Base-by-base conservation (phyloP, 35 echinoderm and acorn worm genomes). In the Lytechinus variegatus region DNA sequence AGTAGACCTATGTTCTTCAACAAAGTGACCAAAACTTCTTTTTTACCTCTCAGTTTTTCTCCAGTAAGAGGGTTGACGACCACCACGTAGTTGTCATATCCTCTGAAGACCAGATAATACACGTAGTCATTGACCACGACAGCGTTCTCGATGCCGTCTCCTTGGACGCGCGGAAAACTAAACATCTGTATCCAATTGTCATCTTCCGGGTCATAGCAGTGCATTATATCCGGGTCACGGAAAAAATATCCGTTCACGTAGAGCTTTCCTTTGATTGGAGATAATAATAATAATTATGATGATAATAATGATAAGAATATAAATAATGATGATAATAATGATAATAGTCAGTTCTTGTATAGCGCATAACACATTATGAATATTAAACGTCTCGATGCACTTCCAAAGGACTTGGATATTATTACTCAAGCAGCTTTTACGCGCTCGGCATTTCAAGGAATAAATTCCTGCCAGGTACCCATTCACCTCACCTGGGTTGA, bases 221-320 rank as follows among this genome's bases (percentile, higher is more conserved):
- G 97, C 91, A 99, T 97, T 86, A 99, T 97, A 44, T 99, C 98
- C 27, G 98, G 98, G 89, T 99, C 98, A 7, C 98, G 95, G 90
- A 96, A 99, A 96, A 99, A 99, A 60, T 99, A 99, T 10, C 98
- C 98, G 87, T 98, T 99, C 51, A 99, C 96, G 71, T 98, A 99
- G 2, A 99, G 91, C 53, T 98, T 99, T 4, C 96, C 97, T 95
- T 56, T 92, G 2, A 79, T 79, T 79, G 21, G 8, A 24, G n/a
- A 13, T 44, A 44, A 44, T 44, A 44, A 44, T 44, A 44, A 44
- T 44, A 2, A 44, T 44, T 0, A 44, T 44, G 33, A 44, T 44
- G 2, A 44, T 44, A 44, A 44, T 44, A 44, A 44, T 44, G 33
- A 44, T 44, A 44, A 44, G 0, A 44, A 44, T 2, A 44, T 44